These are phyloP conservation scores for Halocynthia aurantium DNA, from an alignment of 23 tunicate genomes.

Conservation along the genomic window DNA sequence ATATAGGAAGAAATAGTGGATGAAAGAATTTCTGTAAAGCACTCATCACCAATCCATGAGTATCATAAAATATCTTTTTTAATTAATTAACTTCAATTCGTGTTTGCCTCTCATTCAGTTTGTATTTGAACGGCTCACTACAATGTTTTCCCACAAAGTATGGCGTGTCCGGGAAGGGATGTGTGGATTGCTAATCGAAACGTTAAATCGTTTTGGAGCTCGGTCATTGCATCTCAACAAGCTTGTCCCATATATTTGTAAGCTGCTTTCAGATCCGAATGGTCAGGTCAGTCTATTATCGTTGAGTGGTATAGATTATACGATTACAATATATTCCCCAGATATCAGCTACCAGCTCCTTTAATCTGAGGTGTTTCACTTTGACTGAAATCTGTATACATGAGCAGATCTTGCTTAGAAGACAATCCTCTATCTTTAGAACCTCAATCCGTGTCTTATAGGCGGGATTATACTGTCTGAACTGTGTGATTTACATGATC, in stretches of 20 bases:
- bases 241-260: slow-evolving; percentile 66
- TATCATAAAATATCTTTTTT: background rate
- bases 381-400: no score
- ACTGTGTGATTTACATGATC: no score
- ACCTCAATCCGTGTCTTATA: no score
- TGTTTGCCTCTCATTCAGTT: slow-evolving; percentile 27
- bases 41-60: background rate
- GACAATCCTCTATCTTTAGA: no score
- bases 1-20: no score
- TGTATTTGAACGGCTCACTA: slow-evolving; percentile 56
- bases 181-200: slow-evolving; percentile 67
- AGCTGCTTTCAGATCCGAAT: slow-evolving; percentile 60
- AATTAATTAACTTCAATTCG: background rate
- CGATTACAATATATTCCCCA: no score
- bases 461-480: no score
- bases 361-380: no score
- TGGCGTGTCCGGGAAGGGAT: slow-evolving; percentile 86
- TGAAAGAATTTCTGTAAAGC: background rate
- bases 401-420: no score
- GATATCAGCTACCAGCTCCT: no score
- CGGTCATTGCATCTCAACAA: slow-evolving; percentile 52
- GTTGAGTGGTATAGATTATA: no score
- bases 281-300: slow-evolving; percentile 40
- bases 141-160: slow-evolving; percentile 69
- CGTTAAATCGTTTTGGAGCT: slow-evolving; percentile 77